Conservation (phyloP, 2,797 vertebrate species). For the Labroides dimidiatus region DNA sequence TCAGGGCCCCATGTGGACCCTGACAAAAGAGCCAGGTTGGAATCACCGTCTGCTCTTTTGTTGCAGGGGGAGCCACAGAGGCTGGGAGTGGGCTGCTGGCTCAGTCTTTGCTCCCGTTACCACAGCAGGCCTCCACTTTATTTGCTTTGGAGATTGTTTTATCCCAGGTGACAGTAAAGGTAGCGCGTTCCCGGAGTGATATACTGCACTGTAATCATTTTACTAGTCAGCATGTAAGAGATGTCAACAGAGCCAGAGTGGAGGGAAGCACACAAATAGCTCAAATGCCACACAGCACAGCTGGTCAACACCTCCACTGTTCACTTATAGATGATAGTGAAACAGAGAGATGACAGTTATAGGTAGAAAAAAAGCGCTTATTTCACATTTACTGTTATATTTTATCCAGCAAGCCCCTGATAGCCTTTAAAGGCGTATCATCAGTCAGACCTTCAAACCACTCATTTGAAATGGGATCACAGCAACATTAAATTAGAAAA, state of each 20-base stretch:
- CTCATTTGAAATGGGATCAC: too few species aligned
- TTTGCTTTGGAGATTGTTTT: conserved; percentile 73
- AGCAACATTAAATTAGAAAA: too few species aligned
- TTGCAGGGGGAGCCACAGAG: conserved; percentile 77
- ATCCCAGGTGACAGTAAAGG: conserved; percentile 75
- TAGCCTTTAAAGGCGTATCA: too few species aligned
- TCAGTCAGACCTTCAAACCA: too few species aligned
- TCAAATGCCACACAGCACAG: neutral
- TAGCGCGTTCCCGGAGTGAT: conserved; percentile 51
- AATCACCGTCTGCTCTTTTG: conserved; percentile 84
- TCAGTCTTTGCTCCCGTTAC: conserved; percentile 42
- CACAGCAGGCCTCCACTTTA: conserved; percentile 70
- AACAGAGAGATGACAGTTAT: neutral
- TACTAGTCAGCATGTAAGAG: neutral
- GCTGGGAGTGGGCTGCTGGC: conserved; percentile 58
- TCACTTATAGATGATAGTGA: neutral
- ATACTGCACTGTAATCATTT: conserved; percentile 39
- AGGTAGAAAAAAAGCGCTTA: neutral
- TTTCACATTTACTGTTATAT: too few species aligned
- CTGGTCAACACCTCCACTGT: neutral
- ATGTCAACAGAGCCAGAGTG: neutral
- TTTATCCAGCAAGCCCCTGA: too few species aligned
- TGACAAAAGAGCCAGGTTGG: conserved; percentile 77
- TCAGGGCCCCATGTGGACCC: conserved; percentile 79
- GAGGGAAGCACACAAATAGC: neutral